Percentiles rank a stretch among this genome's conserved stretches.
phyloP scores from a whole-genome alignment of 2,797 vertebrate species.

The Oreochromis grahami region DNA sequence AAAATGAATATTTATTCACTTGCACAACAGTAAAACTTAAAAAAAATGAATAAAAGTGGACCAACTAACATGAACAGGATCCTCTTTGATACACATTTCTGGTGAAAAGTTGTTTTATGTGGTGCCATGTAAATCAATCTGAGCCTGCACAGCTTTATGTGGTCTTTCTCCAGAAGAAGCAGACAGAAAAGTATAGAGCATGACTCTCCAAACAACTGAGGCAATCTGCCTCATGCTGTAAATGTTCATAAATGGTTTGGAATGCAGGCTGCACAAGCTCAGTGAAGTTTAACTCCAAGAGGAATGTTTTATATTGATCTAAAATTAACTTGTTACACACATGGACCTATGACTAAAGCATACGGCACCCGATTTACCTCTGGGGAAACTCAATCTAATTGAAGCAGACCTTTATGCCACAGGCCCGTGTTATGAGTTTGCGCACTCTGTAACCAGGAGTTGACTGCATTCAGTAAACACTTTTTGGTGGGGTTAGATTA shows the following conservation, averaged over 20 bases:
- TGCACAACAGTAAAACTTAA: not conserved
- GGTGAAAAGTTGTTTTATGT: not conserved
- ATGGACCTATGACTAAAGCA: constrained; percentile 7
- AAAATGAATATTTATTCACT: not conserved
- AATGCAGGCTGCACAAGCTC: constrained; percentile 63
- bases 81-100: not conserved
- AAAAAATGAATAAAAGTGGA: not conserved
- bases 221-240: constrained; percentile 34
- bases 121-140: not conserved
- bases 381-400: constrained; percentile 24
- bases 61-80: not conserved
- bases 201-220: constrained; percentile 12
- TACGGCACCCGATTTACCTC: constrained; percentile 46
- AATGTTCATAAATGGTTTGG: constrained; percentile 77
- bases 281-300: constrained; percentile 38
- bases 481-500: not conserved
- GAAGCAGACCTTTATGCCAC: not conserved
- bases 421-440: not conserved
- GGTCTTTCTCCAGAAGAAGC: not conserved
- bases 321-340: constrained; percentile 53
- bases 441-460: not conserved
- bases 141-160: not conserved
- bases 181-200: constrained; percentile 18
- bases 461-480: not conserved
- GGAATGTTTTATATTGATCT: constrained; percentile 60